Evolutionary conservation across 2,888 invertebrate species (phyloP), one percentile per base, ranked within the genome.

Genomic region (Lordiphosa fenestrarum): DNA sequence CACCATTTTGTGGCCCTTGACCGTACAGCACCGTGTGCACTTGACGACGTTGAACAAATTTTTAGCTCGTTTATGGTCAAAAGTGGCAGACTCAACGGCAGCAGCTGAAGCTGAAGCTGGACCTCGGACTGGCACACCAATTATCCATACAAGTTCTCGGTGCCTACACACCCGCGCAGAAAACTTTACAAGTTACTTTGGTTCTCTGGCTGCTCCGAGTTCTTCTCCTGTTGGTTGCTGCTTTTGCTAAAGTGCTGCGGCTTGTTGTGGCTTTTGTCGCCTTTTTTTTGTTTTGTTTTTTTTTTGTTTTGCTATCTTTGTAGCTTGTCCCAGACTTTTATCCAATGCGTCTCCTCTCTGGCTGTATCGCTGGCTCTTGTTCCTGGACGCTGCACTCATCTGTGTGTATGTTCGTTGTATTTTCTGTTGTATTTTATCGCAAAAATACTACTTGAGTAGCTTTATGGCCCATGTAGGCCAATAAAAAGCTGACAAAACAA

Each of bases 401-500:
- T 37, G 53, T 54, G 42, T 46, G 33, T 49, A 44, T 56, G 60
- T 44, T 30, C 48, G 47, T 42, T 25, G 51, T 53, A 60, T 78
- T 80, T 59, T 66, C 74, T 60, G 83, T 84, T 76, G 80, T 85
- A 86, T 84, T 86, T 84, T 84, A 84, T 84, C 86, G 84, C 85
- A 82, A 86, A 85, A 84, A 84, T 84, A 84, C 84, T 84, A 84
- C 84, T 86, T 78, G 84, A 84, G 84, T 84, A 84, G 84, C 84
- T 80, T 77, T 82, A 76, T 82, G 80, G 76, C 73, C 71, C 78
- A 86, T 84, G 84, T 86, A 66, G 71, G 73, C 73, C 86, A 84
- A 86, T 86, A 84, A 84, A 86, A 84, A 86, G 71, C 86, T 84
- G 84, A 84, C 84, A 84, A 84, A 84, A 84, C 86, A 84, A 86